These are phyloP conservation scores for Chionis minor DNA, from an alignment of 2,113 vertebrate species.

Conservation along the genomic window DNA sequence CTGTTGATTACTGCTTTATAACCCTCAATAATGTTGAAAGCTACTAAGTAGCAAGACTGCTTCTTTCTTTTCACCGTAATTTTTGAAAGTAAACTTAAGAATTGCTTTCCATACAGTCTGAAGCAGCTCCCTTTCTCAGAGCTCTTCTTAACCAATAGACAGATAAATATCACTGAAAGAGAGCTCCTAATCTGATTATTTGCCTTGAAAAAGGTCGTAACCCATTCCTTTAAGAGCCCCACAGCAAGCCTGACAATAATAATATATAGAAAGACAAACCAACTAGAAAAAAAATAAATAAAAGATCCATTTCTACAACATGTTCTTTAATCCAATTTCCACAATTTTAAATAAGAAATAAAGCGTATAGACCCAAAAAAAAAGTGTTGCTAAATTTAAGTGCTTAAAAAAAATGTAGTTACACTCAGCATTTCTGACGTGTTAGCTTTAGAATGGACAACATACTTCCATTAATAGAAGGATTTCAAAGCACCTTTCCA, in stretches of 20 bases:
- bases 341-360: conserved; percentile 8
- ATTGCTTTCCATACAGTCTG: not conserved
- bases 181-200: conserved; percentile 60
- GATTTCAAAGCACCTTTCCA: not conserved
- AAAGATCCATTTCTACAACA: not conserved
- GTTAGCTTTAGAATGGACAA: not conserved
- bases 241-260: conserved; percentile 41
- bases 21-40: not conserved
- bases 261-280: conserved; percentile 37
- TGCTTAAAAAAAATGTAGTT: not conserved
- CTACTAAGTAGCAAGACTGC: not conserved
- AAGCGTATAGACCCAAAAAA: not conserved
- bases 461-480: not conserved
- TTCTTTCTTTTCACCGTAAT: not conserved
- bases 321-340: conserved; percentile 37
- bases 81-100: not conserved
- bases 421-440: not conserved
- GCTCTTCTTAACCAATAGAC: not conserved
- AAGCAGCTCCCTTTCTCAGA: not conserved
- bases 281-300: conserved; percentile 54
- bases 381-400: not conserved
- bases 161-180: conserved; percentile 17
- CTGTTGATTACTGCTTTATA: not conserved
- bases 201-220: conserved; percentile 60
- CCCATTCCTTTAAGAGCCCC: conserved; percentile 4